Base-by-base conservation (phyloP, 2,113 vertebrate genomes). In the Natator depressus region DNA sequence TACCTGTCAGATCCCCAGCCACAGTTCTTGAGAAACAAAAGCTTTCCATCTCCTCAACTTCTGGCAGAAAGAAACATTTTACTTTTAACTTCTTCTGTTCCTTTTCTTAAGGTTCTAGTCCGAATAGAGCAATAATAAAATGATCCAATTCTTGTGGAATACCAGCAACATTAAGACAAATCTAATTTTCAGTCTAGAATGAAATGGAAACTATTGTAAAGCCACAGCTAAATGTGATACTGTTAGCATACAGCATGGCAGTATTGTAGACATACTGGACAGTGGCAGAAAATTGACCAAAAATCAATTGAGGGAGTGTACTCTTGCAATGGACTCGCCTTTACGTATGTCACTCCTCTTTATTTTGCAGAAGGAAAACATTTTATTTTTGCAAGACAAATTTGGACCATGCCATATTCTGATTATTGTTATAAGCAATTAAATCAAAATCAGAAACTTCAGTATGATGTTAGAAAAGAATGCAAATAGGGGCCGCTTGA, bases 51-150 rank as follows among this genome's bases (percentile, higher is more conserved):
- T 91, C 85, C 84, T 84, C 82, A 75, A 91, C 75, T 0, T 80
- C 54, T 16, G 83, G 69, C 59, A 96, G 59, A 95, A 86, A 86
- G 38, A 89, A 96, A 89, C 42, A 49, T 42, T 91, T 87, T 93
- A 59, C 88, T 94, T 88, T 55, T 82, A 95, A 94, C 54, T 35
- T 86, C 50, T 95, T 88, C 89, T 89, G 88, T 82, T 95, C 91
- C 89, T 93, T 75, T 50, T 95, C 89, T 93, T 83, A 87, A 31
- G 92, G 83, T 7, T 95, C 76, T 29, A 89, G 92, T 92, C 81
- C 59, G 59, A 83, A 91, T 25, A 87, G 59, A 88, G 91, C 2
- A n/a, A 78, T 1, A 1, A 92, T 69, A 85, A 94, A 92, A 95
- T 69, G 87, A 50, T 72, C 59, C 54, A 79, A 65, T 86, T 80